Evolutionary conservation across 1,140 invertebrate genomes (phyloP).

Genomic region (Eufriesea mexicana): DNA sequence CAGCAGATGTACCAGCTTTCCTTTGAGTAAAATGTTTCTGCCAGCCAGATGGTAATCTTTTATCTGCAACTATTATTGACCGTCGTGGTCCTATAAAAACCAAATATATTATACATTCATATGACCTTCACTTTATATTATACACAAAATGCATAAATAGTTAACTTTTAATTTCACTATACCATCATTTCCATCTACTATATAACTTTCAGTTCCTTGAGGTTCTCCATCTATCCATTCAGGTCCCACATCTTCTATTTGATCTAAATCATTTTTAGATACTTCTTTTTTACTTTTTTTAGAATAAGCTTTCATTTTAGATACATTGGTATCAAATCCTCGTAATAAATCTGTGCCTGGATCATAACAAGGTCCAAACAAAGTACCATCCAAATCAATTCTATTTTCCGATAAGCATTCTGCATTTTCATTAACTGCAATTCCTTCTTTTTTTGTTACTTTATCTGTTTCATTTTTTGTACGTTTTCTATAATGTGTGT

Average conservation of each 20-base stretch:
- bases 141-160: too few relatives aligned
- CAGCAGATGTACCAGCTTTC: conserved; percentile 86
- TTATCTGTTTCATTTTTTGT: conserved; percentile 71
- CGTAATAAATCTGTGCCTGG: conserved; percentile 67
- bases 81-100: conserved; percentile 78
- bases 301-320: conserved; percentile 60
- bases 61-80: conserved; percentile 88
- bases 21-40: conserved; percentile 89
- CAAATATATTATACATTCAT: conserved; percentile 2
- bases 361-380: conserved; percentile 65
- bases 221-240: conserved; percentile 79
- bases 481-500: conserved; percentile 76
- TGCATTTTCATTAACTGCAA: conserved; percentile 40
- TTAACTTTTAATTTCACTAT: not conserved
- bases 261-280: conserved; percentile 64
- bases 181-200: conserved; percentile 79
- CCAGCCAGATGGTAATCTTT: conserved; percentile 88
- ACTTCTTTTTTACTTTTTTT: conserved; percentile 72
- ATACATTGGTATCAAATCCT: conserved; percentile 64
- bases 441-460: conserved; percentile 76
- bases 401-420: conserved; percentile 57
- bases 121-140: not conserved
- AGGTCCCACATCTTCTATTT: conserved; percentile 73
- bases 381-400: conserved; percentile 59
- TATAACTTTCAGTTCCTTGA: conserved; percentile 76